Base-by-base conservation (phyloP, 2,113 vertebrate genomes). In the Cathartes aura region DNA sequence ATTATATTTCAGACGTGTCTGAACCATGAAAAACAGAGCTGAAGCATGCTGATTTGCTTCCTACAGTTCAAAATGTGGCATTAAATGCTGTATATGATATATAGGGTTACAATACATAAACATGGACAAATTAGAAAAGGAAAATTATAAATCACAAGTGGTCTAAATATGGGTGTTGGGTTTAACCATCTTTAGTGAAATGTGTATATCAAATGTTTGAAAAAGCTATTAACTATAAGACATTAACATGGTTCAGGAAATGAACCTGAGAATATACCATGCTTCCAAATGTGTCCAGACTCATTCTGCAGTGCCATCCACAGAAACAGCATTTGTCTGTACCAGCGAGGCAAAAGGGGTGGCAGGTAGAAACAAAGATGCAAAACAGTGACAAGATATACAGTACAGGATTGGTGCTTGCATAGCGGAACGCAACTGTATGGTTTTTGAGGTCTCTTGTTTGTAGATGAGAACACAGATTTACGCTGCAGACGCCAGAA, bases 1-100 rank as follows among this genome's bases (percentile, higher is more conserved):
- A 98, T 97, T 97, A 97, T 96, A 96, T 97, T 98, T 98, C 97
- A 98, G 95, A 96, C 96, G 71, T 98, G 98, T 97, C 97, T 98
- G 86, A 98, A 96, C 94, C 94, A 94, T 83, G 90, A 95, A 94
- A 95, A 96, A 90, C 81, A 93, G 95, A 96, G 91, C 91, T 95
- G 95, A 94, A 95, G 73, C 91, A 76, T 87, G 73, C 90, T 86
- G 95, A 96, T 94, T 95, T 95, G 78, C 90, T 97, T 95, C 91
- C 93, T 94, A 59, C 93, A 79, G 88, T 87, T 96, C 84, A 93
- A 92, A 97, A 62, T 83, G 43, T 50, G 82, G 40, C 79, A 58
- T 84, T 87, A 68, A 93, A 71, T 71, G 68, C 75, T 75, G 47
- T 68, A 11, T 66, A 26, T 55, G 45, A 30, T 83, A 63, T 55